phyloP scores from a whole-genome alignment of 2,113 vertebrate genomes.

The Trichomycterus rosablanca region DNA sequence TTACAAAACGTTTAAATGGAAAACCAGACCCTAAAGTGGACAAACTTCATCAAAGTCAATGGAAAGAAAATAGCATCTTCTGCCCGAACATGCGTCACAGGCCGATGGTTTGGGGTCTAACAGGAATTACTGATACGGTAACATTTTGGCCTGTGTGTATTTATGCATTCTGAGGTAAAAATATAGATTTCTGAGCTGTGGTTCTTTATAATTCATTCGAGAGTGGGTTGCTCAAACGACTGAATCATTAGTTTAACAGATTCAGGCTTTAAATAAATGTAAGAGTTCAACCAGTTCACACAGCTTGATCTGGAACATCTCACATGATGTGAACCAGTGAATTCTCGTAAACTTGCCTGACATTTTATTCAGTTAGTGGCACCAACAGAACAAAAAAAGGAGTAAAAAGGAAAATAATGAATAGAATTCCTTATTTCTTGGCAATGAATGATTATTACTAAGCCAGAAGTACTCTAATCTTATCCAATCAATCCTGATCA shows the following conservation, averaged over 20 bases:
- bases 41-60: conserved; percentile 15
- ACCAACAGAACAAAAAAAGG: not conserved
- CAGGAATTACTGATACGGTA: conserved; percentile 7
- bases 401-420: not conserved
- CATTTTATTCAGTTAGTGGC: conserved; percentile 9
- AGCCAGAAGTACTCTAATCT: no score
- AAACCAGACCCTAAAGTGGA: conserved; percentile 29
- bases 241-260: not conserved
- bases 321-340: not conserved
- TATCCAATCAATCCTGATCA: no score
- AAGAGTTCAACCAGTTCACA: conserved; percentile 9
- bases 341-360: conserved; percentile 7
- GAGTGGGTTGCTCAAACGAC: conserved; percentile 5
- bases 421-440: not conserved
- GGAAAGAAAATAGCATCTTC: conserved; percentile 26
- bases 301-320: conserved; percentile 9
- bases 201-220: conserved; percentile 7
- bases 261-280: not conserved
- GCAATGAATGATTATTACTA: not conserved
- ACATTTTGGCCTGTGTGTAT: not conserved
- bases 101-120: conserved; percentile 6
- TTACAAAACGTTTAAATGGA: conserved; percentile 41
- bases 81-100: conserved; percentile 4
- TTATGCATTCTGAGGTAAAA: no score
- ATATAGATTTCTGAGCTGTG: not conserved